Percentiles rank a stretch among this genome's conserved stretches.
Conservation (phyloP, 2,113 vertebrate species). For the Cyphomyrus plagiostoma region DNA sequence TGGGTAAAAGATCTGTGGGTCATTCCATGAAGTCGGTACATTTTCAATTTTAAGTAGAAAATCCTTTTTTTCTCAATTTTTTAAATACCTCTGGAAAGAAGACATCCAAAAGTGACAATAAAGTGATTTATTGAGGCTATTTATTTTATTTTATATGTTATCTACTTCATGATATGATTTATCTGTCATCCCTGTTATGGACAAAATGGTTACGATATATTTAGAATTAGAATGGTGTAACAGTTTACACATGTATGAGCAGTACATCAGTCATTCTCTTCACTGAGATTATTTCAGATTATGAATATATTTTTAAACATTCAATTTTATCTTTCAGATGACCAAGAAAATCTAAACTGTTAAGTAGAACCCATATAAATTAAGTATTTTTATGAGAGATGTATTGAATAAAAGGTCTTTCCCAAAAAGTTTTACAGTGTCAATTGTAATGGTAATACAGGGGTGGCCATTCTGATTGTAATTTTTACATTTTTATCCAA, state of each 20-base stretch:
- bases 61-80: neutral
- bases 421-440: neutral
- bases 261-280: neutral
- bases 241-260: neutral
- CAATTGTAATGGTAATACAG: neutral
- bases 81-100: neutral
- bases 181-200: neutral
- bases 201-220: neutral
- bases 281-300: neutral
- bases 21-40: too few relatives aligned
- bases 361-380: neutral
- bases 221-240: neutral
- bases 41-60: too few relatives aligned
- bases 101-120: neutral
- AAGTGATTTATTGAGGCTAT: too few relatives aligned
- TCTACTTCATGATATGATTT: neutral
- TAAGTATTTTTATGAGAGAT: neutral
- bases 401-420: neutral
- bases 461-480: neutral
- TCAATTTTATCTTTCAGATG: neutral
- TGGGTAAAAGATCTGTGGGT: neutral
- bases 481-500: neutral
- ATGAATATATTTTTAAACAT: neutral
- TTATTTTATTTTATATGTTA: neutral
- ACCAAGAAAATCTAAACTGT: neutral